Base-by-base conservation (phyloP, 2,797 vertebrate genomes). In the Gymnoscopelus microlampas region DNA sequence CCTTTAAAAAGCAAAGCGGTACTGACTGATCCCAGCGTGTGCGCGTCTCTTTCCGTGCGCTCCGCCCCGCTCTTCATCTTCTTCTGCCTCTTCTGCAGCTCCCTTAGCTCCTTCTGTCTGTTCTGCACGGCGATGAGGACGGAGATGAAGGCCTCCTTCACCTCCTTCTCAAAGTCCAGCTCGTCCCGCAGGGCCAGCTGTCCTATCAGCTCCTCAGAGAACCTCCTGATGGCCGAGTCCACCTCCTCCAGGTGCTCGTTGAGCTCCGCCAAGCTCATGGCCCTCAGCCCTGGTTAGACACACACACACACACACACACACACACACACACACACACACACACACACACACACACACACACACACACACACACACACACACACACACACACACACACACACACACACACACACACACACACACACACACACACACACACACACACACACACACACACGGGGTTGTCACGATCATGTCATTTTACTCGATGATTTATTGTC, bases 121-220 rank as follows among this genome's bases (percentile, higher is more conserved):
- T 98, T 99, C 51, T 99, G 97, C 2, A 99, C 95, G 56, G 98
- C 96, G 0, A 98, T 98, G 78, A 99, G 96, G n/a, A 95, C 91
- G 1, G 97, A 97, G 89, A 99, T 99, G 85, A 99, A 99, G 85
- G 95, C 95, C 93, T 99, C 98, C 89, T 98, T 98, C 89, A 98
- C 98, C 87, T 99, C 98, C 77, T 99, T 99, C 84, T 99, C 97
- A 77, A 98, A 99, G 71, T 97, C 97, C 77, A 98, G 93, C 87
- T 99, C 98, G n/a, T 99, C 98, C 70, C 97, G 92, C 64, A 95
- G 87, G n/a, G 97, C 97, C 89, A 99, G 82, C 73, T 98, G 96
- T 88, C 95, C 95, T 10, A 99, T 95, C 79, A 99, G 93, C 83
- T 98, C 97, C 86, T 98, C 97, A 0, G 97, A 98, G 77, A 95